phyloP scores from a whole-genome alignment of 1,140 invertebrate species.

The Bemisia tabaci region DNA sequence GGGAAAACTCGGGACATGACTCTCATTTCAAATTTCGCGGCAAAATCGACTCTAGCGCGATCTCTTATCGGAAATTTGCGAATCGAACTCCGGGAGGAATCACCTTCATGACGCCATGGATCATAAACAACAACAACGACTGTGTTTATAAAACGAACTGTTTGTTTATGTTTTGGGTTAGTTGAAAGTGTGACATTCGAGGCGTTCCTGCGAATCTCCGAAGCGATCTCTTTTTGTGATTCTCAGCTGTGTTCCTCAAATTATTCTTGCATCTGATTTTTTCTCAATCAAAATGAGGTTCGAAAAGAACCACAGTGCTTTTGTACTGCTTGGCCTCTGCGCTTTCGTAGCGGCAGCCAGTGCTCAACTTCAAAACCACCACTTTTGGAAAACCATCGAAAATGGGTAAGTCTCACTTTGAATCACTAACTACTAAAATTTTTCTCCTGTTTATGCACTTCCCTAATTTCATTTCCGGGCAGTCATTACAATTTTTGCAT shows the following conservation, averaged over 20 bases:
- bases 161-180: background rate
- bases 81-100: too few relatives aligned
- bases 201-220: background rate
- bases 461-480: too few relatives aligned
- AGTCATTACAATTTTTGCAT: too few relatives aligned
- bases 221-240: background rate
- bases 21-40: too few relatives aligned
- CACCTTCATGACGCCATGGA: too few relatives aligned
- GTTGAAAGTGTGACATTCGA: background rate
- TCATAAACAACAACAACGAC: background rate
- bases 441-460: too few relatives aligned
- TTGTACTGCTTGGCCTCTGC: background rate
- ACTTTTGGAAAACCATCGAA: background rate
- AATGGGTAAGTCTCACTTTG: background rate
- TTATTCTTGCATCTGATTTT: background rate
- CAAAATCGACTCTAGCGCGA: too few relatives aligned
- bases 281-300: background rate
- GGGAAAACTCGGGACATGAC: too few relatives aligned
- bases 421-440: too few relatives aligned
- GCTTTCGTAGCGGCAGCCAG: background rate
- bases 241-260: background rate
- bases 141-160: background rate
- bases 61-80: too few relatives aligned
- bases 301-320: background rate
- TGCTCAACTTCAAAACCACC: too few relatives aligned